Evolutionary conservation across 2,888 invertebrate genomes (phyloP).

Genomic region (Amitus sp.): DNA sequence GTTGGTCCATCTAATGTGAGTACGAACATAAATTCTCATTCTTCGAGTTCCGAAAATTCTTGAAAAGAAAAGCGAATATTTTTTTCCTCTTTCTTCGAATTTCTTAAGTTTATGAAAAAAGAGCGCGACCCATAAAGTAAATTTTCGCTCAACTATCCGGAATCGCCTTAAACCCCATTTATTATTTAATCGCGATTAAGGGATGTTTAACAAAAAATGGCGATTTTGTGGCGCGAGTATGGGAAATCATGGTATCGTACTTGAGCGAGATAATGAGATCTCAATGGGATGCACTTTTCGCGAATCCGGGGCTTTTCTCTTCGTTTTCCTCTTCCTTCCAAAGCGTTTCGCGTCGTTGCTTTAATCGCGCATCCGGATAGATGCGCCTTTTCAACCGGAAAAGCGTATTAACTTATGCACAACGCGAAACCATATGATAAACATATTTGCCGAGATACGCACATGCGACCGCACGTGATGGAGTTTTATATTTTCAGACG

Average conservation of each 20-base stretch:
- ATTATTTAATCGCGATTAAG: background rate
- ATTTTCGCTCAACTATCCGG: too few relatives aligned
- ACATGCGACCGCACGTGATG: constrained; percentile 43
- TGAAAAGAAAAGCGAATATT: too few relatives aligned
- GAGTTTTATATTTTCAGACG: constrained; percentile 53
- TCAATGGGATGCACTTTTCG: constrained; percentile 25
- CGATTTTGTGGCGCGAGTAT: constrained; percentile 23
- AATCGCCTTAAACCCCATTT: background rate
- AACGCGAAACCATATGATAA: constrained; percentile 52
- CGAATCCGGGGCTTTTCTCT: constrained; percentile 7
- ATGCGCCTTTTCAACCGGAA: constrained; percentile 38
- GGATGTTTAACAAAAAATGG: constrained; percentile 25
- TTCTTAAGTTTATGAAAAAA: too few relatives aligned
- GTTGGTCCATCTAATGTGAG: too few relatives aligned
- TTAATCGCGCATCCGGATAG: constrained; percentile 48
- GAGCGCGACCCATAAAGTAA: too few relatives aligned
- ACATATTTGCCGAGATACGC: constrained; percentile 38
- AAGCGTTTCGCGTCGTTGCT: constrained; percentile 17
- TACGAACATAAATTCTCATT: too few relatives aligned
- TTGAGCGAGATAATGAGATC: constrained; percentile 35
- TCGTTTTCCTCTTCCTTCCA: constrained; percentile 4
- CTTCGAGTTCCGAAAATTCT: too few relatives aligned
- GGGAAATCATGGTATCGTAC: constrained; percentile 31
- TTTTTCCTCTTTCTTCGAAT: too few relatives aligned
- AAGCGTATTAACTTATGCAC: constrained; percentile 45